A percentile compares a stretch with the other conserved stretches of the same genome.
Evolutionary conservation across 2,888 invertebrate species (phyloP).

Genomic region (Mechanitis messenoides): DNA sequence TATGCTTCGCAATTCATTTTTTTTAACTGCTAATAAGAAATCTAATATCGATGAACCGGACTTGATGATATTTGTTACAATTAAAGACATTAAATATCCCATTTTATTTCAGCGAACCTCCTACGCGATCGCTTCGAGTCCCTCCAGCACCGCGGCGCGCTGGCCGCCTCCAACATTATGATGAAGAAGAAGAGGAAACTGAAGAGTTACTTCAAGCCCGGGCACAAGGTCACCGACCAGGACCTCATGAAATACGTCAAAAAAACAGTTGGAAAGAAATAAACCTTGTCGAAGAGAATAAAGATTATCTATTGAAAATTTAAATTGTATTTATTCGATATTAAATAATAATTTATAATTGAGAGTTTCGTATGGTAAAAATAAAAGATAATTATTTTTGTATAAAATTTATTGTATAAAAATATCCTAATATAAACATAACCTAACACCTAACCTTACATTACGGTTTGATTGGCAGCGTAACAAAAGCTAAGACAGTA

Average conservation of each 20-base stretch:
- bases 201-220: conserved; percentile 82
- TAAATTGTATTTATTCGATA: too few relatives aligned
- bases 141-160: conserved; percentile 92
- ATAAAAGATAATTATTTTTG: conserved; percentile 7
- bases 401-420: conserved; percentile 26
- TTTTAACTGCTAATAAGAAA: too few relatives aligned
- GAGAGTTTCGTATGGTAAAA: neutral
- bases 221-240: conserved; percentile 73
- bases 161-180: conserved; percentile 83
- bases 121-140: conserved; percentile 90
- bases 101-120: conserved; percentile 77
- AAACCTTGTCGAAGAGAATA: neutral
- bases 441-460: conserved; percentile 11
- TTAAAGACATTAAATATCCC: neutral
- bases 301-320: conserved; percentile 1
- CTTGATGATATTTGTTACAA: neutral
- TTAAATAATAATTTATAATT: too few relatives aligned
- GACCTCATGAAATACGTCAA: conserved; percentile 59
- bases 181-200: conserved; percentile 81
- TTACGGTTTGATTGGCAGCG: conserved; percentile 29
- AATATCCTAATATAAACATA: conserved; percentile 21
- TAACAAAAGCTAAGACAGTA: conserved; percentile 21
- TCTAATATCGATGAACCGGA: too few relatives aligned
- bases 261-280: conserved; percentile 20
- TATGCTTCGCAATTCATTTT: too few relatives aligned